phyloP scores from a whole-genome alignment of 2,113 vertebrate genomes.

The Corydoras sp. region DNA sequence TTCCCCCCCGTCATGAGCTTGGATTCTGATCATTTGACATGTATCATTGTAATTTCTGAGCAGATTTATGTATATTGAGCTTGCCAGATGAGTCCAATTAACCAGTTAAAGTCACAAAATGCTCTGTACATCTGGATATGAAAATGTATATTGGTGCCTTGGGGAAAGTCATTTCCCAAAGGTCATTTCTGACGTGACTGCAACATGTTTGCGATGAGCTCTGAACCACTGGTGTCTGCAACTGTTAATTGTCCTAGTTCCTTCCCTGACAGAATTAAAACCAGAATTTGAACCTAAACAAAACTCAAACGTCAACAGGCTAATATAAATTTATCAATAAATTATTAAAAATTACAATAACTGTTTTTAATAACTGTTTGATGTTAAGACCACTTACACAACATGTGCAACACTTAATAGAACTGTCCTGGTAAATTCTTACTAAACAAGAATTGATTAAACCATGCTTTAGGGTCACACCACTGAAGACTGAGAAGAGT shows the following conservation, averaged over 20 bases:
- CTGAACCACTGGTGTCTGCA: slow-evolving; percentile 39
- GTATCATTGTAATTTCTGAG: too few relatives aligned
- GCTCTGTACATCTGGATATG: too few relatives aligned
- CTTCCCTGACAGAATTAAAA: slow-evolving; percentile 18
- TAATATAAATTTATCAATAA: neutral
- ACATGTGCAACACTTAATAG: neutral
- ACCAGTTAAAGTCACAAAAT: too few relatives aligned
- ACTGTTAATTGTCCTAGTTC: slow-evolving; percentile 42
- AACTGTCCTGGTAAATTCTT: neutral
- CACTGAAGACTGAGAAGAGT: neutral
- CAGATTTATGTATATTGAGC: too few relatives aligned
- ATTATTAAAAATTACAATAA: neutral
- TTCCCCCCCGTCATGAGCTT: too few relatives aligned
- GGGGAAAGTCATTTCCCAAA: too few relatives aligned
- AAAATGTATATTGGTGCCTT: too few relatives aligned
- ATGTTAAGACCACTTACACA: too few relatives aligned
- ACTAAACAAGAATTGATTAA: neutral
- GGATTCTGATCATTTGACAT: too few relatives aligned
- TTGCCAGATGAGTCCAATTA: too few relatives aligned
- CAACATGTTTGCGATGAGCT: slow-evolving; percentile 34
- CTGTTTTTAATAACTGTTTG: too few relatives aligned
- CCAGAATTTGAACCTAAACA: slow-evolving; percentile 8
- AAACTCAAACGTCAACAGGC: neutral
- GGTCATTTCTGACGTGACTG: too few relatives aligned
- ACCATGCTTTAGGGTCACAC: neutral